Base-by-base conservation (phyloP, 2,888 invertebrate genomes). In the Myopa testacea region DNA sequence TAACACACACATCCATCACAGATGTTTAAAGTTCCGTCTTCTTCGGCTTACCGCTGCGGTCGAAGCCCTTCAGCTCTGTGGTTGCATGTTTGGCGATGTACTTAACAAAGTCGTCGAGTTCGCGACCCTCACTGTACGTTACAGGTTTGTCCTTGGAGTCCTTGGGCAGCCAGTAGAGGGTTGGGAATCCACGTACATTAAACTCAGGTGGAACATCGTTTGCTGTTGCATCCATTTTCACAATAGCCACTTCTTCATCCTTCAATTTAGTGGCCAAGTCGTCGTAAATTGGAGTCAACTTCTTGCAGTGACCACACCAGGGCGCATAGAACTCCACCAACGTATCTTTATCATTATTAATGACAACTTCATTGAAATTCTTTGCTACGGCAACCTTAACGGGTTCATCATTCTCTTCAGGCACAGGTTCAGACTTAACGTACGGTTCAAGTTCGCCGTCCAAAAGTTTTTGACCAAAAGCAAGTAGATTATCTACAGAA, bases 281-380 rank as follows among this genome's bases (percentile, higher is more conserved):
- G 79, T 98, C 98, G 90, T 93, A 99, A 76, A 96, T 92, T 34
- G 99, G 99, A 3, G 96, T 92, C 70, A 99, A 92, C 89, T 95
- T 96, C 90, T 99, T 99, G 91, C 99, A 99, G 88, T 99, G 99
- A 82, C 99, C 98, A 89, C 98, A 98, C 98, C 98, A 99, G 1
- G 98, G 98, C 55, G 99, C 99, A 90, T 99, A 99, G 91, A 99
- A 99, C 91, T 99, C 99, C 83, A 99, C 93, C 65, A 99, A 92
- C 4, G 96, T 96, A 88, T 99, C 99, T 87, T 97, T 95, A 52
- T 92, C 95, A 84, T 96, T 95, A 87, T 99, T 95, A 3, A 93
- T 93, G 0, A 99, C 97, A 77, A 98, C 91, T 77, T 98, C 96
- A 87, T 98, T 95, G 90, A 99, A 99, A 92, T 98, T 99, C 91